These are phyloP conservation scores for Acanthis flammea DNA, from an alignment of 2,797 vertebrate genomes.

Conservation along the genomic window DNA sequence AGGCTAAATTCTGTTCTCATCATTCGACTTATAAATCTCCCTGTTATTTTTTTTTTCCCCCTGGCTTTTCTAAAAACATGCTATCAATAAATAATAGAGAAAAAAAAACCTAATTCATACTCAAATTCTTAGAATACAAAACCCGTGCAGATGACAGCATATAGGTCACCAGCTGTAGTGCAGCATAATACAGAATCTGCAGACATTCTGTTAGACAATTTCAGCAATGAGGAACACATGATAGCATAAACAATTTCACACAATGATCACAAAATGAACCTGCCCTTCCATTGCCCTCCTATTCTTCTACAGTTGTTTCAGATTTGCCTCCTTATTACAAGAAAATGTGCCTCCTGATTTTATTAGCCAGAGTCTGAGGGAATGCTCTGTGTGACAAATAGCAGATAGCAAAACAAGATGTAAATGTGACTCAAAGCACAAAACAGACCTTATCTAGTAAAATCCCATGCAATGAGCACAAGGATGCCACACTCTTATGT, in stretches of 20 bases:
- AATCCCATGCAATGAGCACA: not conserved
- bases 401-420: not conserved
- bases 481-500: not conserved
- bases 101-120: constrained; percentile 39
- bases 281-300: constrained; percentile 44
- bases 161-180: constrained; percentile 62
- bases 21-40: constrained; percentile 33
- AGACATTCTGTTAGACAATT: constrained; percentile 26
- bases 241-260: constrained; percentile 39
- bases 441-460: not conserved
- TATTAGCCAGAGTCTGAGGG: not conserved
- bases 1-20: constrained; percentile 46
- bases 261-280: constrained; percentile 51
- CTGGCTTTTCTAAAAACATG: constrained; percentile 18
- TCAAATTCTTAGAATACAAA: constrained; percentile 27
- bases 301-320: constrained; percentile 28
- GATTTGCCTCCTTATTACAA: constrained; percentile 12
- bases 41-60: not conserved
- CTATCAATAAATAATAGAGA: constrained; percentile 51
- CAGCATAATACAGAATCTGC: constrained; percentile 30
- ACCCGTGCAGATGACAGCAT: constrained; percentile 32
- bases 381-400: not conserved
- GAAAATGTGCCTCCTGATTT: not conserved
- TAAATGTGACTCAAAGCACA: not conserved
- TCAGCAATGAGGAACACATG: constrained; percentile 35